Base-by-base conservation (phyloP, 2,797 vertebrate genomes). In the Coregonus sp. region DNA sequence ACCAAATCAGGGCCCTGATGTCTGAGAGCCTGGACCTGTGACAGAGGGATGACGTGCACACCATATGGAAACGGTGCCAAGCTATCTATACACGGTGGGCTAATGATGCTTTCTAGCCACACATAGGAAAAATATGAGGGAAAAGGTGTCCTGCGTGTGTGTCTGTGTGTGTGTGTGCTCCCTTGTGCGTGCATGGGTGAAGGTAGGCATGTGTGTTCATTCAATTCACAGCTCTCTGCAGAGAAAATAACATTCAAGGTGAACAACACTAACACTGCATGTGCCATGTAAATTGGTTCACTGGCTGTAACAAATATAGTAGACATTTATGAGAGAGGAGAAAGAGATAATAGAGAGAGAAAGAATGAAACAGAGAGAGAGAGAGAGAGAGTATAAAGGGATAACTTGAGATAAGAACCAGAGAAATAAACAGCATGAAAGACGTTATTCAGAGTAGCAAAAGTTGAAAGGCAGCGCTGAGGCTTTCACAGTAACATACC, bases 1-100 rank as follows among this genome's bases (percentile, higher is more conserved):
- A 78, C 75, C 73, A 78, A 91, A 86, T 86, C 79, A 79, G 87
- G 75, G 72, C 80, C 25, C 33, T 88, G 82, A 85, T 70, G 66
- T 83, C 70, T 76, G 67, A 25, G 73, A 77, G 0, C 50, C 71
- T 7, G 74, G 68, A 47, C 40, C 40, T 47, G 40, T 47, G 65
- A 80, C 65, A 74, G 77, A 75, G 72, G 3, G 5, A 52, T 79
- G 82, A 74, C 3, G 54, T 66, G 61, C 50, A 7, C 4, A 0
- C 11, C 0, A 7, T 65, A 81, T 80, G 12, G 40, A 29, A 79
- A 82, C 82, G 1, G 0, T 2, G 25, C 40, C 70, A 29, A 5
- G 18, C 47, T 2, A 71, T 52, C 15, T 63, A 52, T 3, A 54
- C 33, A 69, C 15, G 54, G 1, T 47, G 16, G 16, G 1, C 47